A percentile compares a stretch with the other conserved stretches of the same genome.
Conservation (phyloP, 2,888 invertebrate genomes). For the Phania funesta region DNA sequence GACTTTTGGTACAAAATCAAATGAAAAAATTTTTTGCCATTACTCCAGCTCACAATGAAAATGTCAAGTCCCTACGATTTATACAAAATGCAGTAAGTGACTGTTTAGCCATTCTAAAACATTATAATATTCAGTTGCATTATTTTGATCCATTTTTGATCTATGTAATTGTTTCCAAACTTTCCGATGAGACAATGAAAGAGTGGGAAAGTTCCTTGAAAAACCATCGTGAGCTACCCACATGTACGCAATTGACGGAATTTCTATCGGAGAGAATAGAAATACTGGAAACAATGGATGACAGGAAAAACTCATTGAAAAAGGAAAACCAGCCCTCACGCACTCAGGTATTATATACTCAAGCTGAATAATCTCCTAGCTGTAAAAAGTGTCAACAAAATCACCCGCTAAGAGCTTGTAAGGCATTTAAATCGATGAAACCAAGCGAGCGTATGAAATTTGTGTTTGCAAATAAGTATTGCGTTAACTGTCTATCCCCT, state of each 20-base stretch:
- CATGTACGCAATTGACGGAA: background rate
- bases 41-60: background rate
- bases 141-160: background rate
- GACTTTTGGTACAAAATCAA: background rate
- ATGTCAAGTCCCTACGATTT: background rate
- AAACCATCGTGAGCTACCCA: constrained; percentile 14
- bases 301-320: background rate
- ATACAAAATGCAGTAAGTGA: background rate
- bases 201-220: constrained; percentile 26
- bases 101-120: background rate
- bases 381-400: constrained; percentile 33
- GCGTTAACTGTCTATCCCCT: background rate
- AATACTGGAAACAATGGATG: constrained; percentile 10
- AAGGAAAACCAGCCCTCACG: background rate
- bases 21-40: background rate
- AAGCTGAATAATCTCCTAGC: too few relatives aligned
- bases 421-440: constrained; percentile 1
- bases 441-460: constrained; percentile 1
- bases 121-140: background rate
- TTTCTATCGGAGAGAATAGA: constrained; percentile 21
- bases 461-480: constrained; percentile 8
- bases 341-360: background rate
- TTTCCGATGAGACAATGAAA: constrained; percentile 1
- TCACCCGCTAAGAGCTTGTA: background rate
- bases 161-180: background rate